phyloP scores from a whole-genome alignment of 1,140 invertebrate species.

The Dendrolimus kikuchii region DNA sequence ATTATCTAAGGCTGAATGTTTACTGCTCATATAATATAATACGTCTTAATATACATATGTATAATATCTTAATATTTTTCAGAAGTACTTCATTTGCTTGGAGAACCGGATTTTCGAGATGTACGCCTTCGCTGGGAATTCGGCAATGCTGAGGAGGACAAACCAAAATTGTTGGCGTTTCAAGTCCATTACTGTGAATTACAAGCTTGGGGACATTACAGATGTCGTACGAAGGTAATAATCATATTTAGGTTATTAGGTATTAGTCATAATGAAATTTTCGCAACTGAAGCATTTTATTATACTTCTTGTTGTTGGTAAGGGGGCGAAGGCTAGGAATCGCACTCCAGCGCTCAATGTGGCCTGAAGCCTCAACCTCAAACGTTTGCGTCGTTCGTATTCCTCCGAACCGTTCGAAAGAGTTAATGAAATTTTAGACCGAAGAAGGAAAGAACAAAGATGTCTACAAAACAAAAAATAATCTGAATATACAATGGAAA shows the following conservation, averaged over 20 bases:
- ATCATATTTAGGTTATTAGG: too few relatives aligned
- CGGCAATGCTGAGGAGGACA: constrained; percentile 41
- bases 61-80: constrained; percentile 19
- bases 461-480: too few relatives aligned
- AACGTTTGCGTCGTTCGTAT: too few relatives aligned
- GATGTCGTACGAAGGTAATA: constrained; percentile 78
- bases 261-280: too few relatives aligned
- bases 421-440: too few relatives aligned
- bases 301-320: background rate
- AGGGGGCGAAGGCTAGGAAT: background rate
- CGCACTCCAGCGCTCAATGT: background rate
- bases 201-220: constrained; percentile 81
- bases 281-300: background rate
- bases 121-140: constrained; percentile 80
- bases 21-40: too few relatives aligned
- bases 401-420: too few relatives aligned
- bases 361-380: too few relatives aligned
- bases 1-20: too few relatives aligned
- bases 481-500: too few relatives aligned
- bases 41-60: too few relatives aligned
- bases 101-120: constrained; percentile 81
- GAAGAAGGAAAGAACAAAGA: too few relatives aligned
- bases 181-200: constrained; percentile 82
- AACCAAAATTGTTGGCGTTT: constrained; percentile 65
- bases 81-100: constrained; percentile 79